A percentile compares a stretch with the other conserved stretches of the same genome.
phyloP scores from a whole-genome alignment of 1,140 invertebrate species.

The Drosophila sproati region DNA sequence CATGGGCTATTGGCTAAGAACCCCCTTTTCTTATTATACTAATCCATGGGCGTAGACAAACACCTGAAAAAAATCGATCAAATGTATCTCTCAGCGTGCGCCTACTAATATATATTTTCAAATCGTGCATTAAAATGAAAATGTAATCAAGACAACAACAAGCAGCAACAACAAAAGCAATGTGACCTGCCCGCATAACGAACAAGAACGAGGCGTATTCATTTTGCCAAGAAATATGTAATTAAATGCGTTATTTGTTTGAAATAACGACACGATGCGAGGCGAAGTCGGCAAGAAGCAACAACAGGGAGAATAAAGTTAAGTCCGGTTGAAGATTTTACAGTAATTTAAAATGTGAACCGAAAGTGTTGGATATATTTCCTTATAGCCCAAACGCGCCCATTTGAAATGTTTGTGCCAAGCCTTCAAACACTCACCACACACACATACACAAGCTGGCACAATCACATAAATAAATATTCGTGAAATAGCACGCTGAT shows the following conservation, averaged over 20 bases:
- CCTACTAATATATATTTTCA: constrained; percentile 45
- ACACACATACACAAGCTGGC: constrained; percentile 6
- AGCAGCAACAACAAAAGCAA: constrained; percentile 6
- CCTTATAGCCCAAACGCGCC: constrained; percentile 64
- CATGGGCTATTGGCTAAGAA: too few species aligned
- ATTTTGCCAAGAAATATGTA: constrained; percentile 71
- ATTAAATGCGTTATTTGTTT: constrained; percentile 66
- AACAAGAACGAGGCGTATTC: constrained; percentile 43
- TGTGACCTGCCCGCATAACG: constrained; percentile 45
- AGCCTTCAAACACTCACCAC: constrained; percentile 46
- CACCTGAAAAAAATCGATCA: too few species aligned
- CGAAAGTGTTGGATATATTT: constrained; percentile 78
- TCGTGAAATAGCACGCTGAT: constrained; percentile 63
- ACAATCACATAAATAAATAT: constrained; percentile 2
- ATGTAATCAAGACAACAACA: constrained; percentile 73
- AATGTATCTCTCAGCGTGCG: too few species aligned
- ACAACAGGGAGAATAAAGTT: constrained; percentile 7
- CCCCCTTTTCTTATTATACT: too few species aligned
- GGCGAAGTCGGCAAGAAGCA: not conserved
- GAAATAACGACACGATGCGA: not conserved
- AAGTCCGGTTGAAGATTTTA: constrained; percentile 45
- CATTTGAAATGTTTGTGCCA: constrained; percentile 65
- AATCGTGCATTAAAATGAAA: constrained; percentile 81
- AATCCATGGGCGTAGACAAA: too few species aligned
- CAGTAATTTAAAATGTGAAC: constrained; percentile 76